Base-by-base conservation (phyloP, 1,140 invertebrate species). In the Papilio xuthus region DNA sequence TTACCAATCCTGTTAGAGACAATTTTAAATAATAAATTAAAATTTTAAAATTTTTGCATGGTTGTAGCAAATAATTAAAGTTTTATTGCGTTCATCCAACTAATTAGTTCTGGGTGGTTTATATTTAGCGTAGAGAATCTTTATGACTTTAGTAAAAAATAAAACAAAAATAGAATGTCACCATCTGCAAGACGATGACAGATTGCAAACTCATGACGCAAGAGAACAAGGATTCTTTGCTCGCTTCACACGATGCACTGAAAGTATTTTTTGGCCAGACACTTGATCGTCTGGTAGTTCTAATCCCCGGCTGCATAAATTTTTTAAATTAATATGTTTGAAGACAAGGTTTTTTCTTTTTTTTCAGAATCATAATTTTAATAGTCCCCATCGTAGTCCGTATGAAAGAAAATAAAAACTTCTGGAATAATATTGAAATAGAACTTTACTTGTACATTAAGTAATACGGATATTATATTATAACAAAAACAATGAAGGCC, bases 151-250 rank as follows among this genome's bases (percentile, higher is more conserved):
- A 8, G 4, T 37, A 20, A 18, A 37, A 37, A 20, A 69, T 60
- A 69, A 69, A 37, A 37, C 32, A 18, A 69, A 69, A 60, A 67
- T 32, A 32, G 32, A 67, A 26, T 9, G 7, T 26, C 8, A 72
- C 44, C 53, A 76, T 76, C 53, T 63, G 53, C 74, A 23, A 12
- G 74, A 76, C 74, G 42, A 53, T 76, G 74, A 76, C 28, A 60
- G 74, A 76, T 76, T 76, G 74, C 74, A 41, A 76, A 23, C 28
- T 76, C 53, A 76, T 76, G 74, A 37, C 74, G 47, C 47, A 53
- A 28, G 13, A 75, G 26, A 75, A 44, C 23, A 42, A 73, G 71
- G 71, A 73, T 73, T 42, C 71, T 73, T 73, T 73, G 41, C 23
- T 44, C 20, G 44, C 23, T 73, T 73, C 71, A 44, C 44, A 23